These are phyloP conservation scores for Gasterosteus aculeatus DNA, from an alignment of 2,113 vertebrate species.

Conservation along the genomic window DNA sequence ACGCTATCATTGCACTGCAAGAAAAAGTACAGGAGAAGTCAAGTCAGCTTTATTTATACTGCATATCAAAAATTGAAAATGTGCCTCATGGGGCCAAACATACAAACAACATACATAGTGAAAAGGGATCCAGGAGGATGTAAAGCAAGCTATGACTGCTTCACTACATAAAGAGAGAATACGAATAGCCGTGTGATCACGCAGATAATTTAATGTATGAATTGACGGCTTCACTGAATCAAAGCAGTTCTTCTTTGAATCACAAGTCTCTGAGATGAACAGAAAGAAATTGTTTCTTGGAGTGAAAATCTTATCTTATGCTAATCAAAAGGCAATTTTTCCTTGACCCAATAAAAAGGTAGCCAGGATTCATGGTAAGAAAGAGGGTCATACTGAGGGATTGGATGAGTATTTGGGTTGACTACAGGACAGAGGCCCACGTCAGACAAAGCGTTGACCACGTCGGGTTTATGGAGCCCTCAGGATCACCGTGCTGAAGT, in stretches of 20 bases:
- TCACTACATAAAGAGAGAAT: background rate
- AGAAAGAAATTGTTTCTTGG: background rate
- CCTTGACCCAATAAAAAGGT: background rate
- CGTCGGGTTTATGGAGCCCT: background rate
- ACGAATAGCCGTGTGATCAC: background rate
- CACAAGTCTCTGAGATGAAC: background rate
- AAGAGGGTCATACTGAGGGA: background rate
- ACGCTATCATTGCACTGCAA: conserved; percentile 80
- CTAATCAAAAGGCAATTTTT: background rate
- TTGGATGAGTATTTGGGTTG: background rate
- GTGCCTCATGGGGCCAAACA: background rate
- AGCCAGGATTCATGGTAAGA: background rate
- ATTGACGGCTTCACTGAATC: background rate
- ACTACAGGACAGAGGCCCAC: background rate
- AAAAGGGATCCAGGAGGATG: background rate
- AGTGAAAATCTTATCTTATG: background rate
- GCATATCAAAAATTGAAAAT: background rate
- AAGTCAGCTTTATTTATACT: background rate
- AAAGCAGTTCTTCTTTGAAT: background rate
- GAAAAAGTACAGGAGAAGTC: conserved; percentile 18
- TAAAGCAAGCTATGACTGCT: background rate
- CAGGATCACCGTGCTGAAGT: background rate
- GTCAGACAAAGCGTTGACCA: background rate
- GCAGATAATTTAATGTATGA: too few relatives aligned
- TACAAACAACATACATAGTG: background rate